Percentiles rank a stretch among this genome's conserved stretches.
phyloP scores from a whole-genome alignment of 1,140 invertebrate genomes.

The Drosophila watanabei region DNA sequence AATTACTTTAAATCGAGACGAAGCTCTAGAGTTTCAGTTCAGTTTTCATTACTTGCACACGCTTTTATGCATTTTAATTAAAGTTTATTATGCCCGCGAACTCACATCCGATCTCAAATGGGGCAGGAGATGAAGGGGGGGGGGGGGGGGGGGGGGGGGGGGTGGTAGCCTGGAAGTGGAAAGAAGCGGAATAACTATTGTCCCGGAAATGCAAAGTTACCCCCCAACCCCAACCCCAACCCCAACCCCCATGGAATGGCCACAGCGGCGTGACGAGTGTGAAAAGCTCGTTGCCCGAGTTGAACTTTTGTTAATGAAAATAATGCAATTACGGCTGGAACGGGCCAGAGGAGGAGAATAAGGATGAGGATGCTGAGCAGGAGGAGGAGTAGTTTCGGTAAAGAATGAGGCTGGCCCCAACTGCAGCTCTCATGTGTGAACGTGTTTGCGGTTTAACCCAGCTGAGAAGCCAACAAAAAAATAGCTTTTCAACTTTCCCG shows the following conservation, averaged over 20 bases:
- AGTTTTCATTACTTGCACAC: conserved; percentile 39
- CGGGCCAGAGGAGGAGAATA: background rate
- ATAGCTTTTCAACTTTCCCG: conserved; percentile 19
- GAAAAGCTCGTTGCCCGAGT: conserved; percentile 54
- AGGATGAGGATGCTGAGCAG: background rate
- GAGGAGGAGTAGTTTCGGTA: background rate
- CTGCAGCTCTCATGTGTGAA: conserved; percentile 77
- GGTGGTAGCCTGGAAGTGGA: conserved; percentile 14
- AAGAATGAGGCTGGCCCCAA: conserved; percentile 6
- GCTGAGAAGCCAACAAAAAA: conserved; percentile 45
- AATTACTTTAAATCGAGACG: conserved; percentile 56
- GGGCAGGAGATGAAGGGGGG: background rate
- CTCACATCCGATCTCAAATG: conserved; percentile 18
- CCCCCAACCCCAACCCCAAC: conserved; percentile 8
- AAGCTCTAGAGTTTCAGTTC: conserved; percentile 23
- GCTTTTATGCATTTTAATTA: conserved; percentile 76
- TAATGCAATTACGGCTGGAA: conserved; percentile 73
- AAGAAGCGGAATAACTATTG: conserved; percentile 46
- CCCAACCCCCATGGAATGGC: conserved; percentile 7
- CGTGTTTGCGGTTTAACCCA: conserved; percentile 72
- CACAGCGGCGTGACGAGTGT: conserved; percentile 48
- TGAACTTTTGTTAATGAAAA: conserved; percentile 83
- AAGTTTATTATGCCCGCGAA: conserved; percentile 68
- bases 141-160: too few species aligned
- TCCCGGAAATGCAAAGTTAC: conserved; percentile 66